These are phyloP conservation scores for Acanthosepion pharaonis DNA, from an alignment of 2,888 invertebrate genomes.

Conservation along the genomic window DNA sequence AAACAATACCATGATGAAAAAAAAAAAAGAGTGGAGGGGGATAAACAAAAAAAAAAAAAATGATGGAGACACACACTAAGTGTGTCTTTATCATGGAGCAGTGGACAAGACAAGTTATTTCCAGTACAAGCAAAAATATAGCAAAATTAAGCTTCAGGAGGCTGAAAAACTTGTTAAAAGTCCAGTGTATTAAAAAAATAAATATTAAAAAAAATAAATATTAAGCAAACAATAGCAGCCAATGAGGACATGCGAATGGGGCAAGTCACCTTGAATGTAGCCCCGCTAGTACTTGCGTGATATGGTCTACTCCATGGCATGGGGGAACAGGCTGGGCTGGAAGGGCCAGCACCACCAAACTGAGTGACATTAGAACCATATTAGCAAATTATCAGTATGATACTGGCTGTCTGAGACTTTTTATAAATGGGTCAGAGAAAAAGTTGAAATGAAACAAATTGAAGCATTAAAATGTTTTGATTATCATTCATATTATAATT, in stretches of 20 bases:
- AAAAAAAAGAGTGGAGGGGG: not conserved
- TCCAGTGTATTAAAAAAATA: conserved; percentile 15
- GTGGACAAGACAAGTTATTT: not conserved
- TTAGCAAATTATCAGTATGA: not conserved
- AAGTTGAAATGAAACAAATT: too few species aligned
- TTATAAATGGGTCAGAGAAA: too few species aligned
- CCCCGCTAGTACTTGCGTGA: conserved; percentile 40
- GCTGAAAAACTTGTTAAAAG: not conserved
- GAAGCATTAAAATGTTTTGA: too few species aligned
- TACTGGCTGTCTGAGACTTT: not conserved
- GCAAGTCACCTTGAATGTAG: conserved; percentile 38
- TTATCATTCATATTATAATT: too few species aligned
- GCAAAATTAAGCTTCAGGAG: not conserved
- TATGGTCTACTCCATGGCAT: conserved; percentile 37
- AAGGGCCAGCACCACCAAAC: conserved; percentile 39
- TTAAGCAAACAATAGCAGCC: not conserved
- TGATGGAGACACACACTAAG: not conserved
- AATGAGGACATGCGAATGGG: conserved; percentile 34
- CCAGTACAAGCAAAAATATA: not conserved
- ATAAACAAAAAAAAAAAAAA: not conserved
- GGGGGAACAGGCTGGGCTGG: conserved; percentile 10
- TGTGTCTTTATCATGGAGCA: not conserved
- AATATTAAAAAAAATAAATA: not conserved
- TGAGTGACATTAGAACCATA: conserved; percentile 38
- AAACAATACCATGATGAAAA: not conserved